A percentile compares a stretch with the other conserved stretches of the same genome.
These are phyloP conservation scores for Galerucella pusilla DNA, from an alignment of 2,888 invertebrate genomes.

Conservation along the genomic window DNA sequence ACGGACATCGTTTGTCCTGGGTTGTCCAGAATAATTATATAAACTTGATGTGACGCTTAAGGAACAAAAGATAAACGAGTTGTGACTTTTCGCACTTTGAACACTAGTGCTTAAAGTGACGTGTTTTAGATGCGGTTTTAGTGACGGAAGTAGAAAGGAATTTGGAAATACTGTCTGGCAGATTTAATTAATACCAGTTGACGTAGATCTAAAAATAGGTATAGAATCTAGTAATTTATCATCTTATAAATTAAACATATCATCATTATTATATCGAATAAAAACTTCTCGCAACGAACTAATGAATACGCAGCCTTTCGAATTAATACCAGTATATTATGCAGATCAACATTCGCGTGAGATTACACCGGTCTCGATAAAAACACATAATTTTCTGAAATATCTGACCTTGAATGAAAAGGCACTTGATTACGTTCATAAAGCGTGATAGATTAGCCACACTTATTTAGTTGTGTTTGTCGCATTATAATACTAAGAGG, in stretches of 20 bases:
- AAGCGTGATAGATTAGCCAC: conserved; percentile 6
- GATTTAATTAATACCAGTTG: too few relatives aligned
- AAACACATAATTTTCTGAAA: conserved; percentile 2
- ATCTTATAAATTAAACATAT: neutral
- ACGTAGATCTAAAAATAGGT: too few relatives aligned
- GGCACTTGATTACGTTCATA: neutral
- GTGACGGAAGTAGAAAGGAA: too few relatives aligned
- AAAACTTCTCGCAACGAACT: neutral
- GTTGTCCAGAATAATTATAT: too few relatives aligned
- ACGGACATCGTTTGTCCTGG: too few relatives aligned
- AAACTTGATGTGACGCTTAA: too few relatives aligned
- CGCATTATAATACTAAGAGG: neutral
- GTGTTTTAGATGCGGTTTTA: too few relatives aligned
- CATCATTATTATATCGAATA: neutral
- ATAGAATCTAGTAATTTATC: neutral
- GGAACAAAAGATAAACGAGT: too few relatives aligned
- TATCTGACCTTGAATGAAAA: conserved; percentile 5
- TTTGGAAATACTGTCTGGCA: too few relatives aligned
- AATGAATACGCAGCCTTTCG: neutral
- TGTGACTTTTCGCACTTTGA: too few relatives aligned
- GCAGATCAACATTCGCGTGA: conserved; percentile 6
- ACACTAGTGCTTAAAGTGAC: too few relatives aligned
- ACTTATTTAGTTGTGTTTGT: neutral
- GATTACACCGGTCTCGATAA: neutral
- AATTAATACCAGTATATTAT: neutral